A percentile compares a stretch with the other conserved stretches of the same genome.
These are phyloP conservation scores for Zootermopsis nevadensis DNA, from an alignment of 2,888 invertebrate genomes.

Conservation along the genomic window DNA sequence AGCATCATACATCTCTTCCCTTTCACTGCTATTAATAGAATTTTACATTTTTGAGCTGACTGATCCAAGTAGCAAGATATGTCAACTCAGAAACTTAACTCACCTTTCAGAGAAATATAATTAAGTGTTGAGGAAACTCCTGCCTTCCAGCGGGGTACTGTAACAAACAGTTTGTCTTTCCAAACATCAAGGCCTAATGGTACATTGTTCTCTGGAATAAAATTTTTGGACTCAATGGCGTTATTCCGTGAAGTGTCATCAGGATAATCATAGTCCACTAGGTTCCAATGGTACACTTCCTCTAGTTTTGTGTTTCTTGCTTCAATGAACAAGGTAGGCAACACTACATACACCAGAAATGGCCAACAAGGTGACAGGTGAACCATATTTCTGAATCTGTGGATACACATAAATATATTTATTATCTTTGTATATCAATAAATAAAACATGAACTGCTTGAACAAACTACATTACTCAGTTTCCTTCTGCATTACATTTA, in stretches of 20 bases:
- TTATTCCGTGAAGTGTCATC: constrained; percentile 68
- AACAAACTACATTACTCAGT: too few species aligned
- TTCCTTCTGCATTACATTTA: too few species aligned
- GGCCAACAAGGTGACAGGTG: background rate
- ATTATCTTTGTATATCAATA: background rate
- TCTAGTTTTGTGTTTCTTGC: constrained; percentile 61
- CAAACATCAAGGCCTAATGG: constrained; percentile 78
- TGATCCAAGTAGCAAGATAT: too few species aligned
- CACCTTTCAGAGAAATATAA: constrained; percentile 68
- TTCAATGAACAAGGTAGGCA: background rate
- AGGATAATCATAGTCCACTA: constrained; percentile 76
- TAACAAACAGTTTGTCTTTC: constrained; percentile 71
- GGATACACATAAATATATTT: background rate
- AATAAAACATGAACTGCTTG: background rate
- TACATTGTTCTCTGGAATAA: constrained; percentile 74
- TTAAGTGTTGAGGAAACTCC: constrained; percentile 79
- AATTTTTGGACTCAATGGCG: constrained; percentile 71
- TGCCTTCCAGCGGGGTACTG: constrained; percentile 76
- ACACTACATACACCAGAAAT: constrained; percentile 7
- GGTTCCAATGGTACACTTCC: constrained; percentile 77
- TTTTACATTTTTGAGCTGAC: too few species aligned
- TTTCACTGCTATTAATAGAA: too few species aligned
- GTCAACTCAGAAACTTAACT: background rate
- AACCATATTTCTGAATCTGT: background rate
- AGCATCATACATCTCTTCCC: too few species aligned